A percentile compares a stretch with the other conserved stretches of the same genome.
Evolutionary conservation across 2,888 invertebrate genomes (phyloP).

Genomic region (Micoletzkya japonica): DNA sequence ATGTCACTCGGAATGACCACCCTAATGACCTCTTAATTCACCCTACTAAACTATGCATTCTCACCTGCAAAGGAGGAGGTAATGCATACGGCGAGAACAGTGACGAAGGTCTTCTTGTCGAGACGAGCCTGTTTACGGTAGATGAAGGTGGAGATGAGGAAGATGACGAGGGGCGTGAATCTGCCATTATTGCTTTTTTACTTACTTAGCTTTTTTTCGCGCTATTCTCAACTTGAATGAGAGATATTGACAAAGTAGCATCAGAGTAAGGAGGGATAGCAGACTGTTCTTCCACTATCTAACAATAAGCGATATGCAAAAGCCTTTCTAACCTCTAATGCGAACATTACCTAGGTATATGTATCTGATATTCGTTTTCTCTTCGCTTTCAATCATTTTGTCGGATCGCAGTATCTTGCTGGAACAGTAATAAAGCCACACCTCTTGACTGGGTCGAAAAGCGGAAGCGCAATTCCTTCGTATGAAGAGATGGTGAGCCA

Average conservation of each 20-base stretch:
- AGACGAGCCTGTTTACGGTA: conserved; percentile 14
- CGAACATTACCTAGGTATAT: too few relatives aligned
- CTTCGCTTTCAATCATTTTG: background rate
- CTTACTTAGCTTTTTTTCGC: background rate
- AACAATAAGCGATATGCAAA: too few relatives aligned
- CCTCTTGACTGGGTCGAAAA: conserved; percentile 69
- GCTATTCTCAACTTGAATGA: background rate
- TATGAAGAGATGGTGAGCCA: conserved; percentile 68
- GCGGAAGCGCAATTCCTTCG: conserved; percentile 69
- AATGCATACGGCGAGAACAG: conserved; percentile 5
- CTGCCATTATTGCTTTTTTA: conserved; percentile 25
- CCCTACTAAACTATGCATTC: too few relatives aligned
- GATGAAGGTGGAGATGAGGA: conserved; percentile 32
- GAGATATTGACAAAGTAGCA: too few relatives aligned
- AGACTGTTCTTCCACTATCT: too few relatives aligned
- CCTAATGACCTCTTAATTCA: too few relatives aligned
- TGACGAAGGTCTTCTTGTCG: conserved; percentile 13
- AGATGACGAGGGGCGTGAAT: conserved; percentile 39
- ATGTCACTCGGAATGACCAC: too few relatives aligned
- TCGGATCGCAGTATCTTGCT: background rate
- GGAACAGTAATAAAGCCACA: conserved; percentile 65
- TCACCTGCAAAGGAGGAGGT: conserved; percentile 20
- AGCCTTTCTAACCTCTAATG: too few relatives aligned
- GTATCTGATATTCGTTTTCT: background rate
- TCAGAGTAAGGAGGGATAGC: too few relatives aligned